Evolutionary conservation across 2,888 invertebrate genomes (phyloP), one percentile per base, ranked within the genome.

Genomic region (Nebria brevicollis): DNA sequence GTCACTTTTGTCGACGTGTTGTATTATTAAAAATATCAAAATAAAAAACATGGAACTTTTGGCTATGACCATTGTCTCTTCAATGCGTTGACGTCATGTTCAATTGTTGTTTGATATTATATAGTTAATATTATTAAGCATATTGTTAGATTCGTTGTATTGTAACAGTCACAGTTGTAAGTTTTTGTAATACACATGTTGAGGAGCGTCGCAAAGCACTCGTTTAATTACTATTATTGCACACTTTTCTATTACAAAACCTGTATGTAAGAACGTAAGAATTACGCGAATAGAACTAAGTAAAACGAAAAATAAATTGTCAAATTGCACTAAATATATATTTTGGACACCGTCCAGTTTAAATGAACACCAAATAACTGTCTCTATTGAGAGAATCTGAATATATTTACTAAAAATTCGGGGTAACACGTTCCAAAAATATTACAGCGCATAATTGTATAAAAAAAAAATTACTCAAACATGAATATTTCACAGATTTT

Each of bases 131-230:
- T 68, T n/a, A 70, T 34, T 5, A 75, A 78, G 75, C 80, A 80
- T 80, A 80, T 79, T 79, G 80, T 75, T 75, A 41, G 70, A 70
- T 80, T 80, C 80, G 80, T 75, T 80, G 80, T 80, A 80, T 70
- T 43, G 74, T 79, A 74, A 54, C 73, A 26, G 25, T 34, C 54
- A 43, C 43, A 70, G 70, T 6, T 80, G 8, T 70, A 68, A 80
- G 80, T 80, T 74, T 75, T 75, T 34, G 34, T 41, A 75, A 74
- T 54, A 74, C 72, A 80, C 80, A 80, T 80, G 13, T 80, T 43
- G 75, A 11, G 15, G 5, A 34, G 34, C 34, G 34, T 34, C 34
- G 34, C 34, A 34, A 34, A 34, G 20, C 34, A 34, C 34, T 15
- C 42, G 66, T 41, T 65, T 65, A 10, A 10, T 41, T 65, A 72